These are phyloP conservation scores for Hormaphis cornu DNA, from an alignment of 1,140 invertebrate genomes.

Conservation along the genomic window DNA sequence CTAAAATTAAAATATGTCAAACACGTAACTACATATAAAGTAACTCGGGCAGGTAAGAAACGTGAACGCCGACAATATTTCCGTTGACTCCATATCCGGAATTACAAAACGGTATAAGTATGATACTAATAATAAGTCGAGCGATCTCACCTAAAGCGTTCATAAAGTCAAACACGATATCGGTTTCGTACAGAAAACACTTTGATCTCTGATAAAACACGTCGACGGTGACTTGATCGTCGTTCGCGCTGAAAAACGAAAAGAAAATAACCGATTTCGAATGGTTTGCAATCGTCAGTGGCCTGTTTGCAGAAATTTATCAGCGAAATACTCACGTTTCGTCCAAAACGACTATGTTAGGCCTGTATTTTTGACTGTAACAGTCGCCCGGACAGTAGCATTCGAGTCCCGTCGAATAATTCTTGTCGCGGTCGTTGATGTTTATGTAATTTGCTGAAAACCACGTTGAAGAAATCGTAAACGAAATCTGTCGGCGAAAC, in stretches of 20 bases:
- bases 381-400: conserved; percentile 38
- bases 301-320: not conserved
- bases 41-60: too few relatives aligned
- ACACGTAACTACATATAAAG: too few relatives aligned
- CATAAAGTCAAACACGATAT: conserved; percentile 38
- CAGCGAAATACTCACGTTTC: not conserved
- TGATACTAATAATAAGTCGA: too few relatives aligned
- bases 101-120: too few relatives aligned
- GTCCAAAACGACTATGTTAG: conserved; percentile 44
- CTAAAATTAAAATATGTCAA: too few relatives aligned
- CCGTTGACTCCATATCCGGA: too few relatives aligned
- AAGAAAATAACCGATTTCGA: too few relatives aligned
- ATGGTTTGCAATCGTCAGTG: not conserved
- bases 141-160: conserved; percentile 37
- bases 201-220: conserved; percentile 35
- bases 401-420: conserved; percentile 19
- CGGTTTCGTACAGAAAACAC: conserved; percentile 37
- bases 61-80: too few relatives aligned
- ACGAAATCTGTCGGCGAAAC: too few relatives aligned
- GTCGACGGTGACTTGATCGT: conserved; percentile 33
- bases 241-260: conserved; percentile 20
- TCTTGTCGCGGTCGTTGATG: not conserved
- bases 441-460: conserved; percentile 2
- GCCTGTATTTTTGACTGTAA: conserved; percentile 35
- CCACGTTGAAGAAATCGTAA: too few relatives aligned